These are phyloP conservation scores for Oenanthe melanoleuca DNA, from an alignment of 2,113 vertebrate species.

Conservation along the genomic window DNA sequence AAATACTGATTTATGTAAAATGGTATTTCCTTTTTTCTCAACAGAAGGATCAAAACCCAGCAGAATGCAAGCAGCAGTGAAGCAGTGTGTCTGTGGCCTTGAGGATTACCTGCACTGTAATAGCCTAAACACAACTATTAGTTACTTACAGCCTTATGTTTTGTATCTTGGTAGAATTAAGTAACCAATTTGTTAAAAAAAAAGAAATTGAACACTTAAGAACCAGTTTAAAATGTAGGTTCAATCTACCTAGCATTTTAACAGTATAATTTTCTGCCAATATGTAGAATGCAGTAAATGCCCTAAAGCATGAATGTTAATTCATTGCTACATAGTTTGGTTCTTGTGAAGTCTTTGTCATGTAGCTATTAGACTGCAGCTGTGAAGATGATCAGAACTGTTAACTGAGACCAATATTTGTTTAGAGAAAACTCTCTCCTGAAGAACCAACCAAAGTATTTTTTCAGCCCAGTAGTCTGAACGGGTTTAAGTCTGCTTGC, in stretches of 20 bases:
- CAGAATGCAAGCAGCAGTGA: constrained; percentile 99
- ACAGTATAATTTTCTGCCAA: constrained; percentile 84
- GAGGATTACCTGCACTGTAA: constrained; percentile 97
- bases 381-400: constrained; percentile 79
- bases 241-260: constrained; percentile 91
- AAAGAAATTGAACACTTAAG: constrained; percentile 77
- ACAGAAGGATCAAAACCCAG: constrained; percentile 96
- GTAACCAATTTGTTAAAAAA: constrained; percentile 88
- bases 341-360: constrained; percentile 92
- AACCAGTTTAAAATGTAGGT: constrained; percentile 85
- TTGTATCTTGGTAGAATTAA: constrained; percentile 98
- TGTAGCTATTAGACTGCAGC: constrained; percentile 90
- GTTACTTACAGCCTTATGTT: constrained; percentile 99
- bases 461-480: constrained; percentile 73
- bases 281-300: constrained; percentile 83
- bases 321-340: constrained; percentile 93
- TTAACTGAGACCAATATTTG: constrained; percentile 75
- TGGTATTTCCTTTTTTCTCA: constrained; percentile 62
- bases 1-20: neutral
- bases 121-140: constrained; percentile 91
- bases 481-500: constrained; percentile 75
- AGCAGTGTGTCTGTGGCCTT: constrained; percentile 84
- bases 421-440: constrained; percentile 70
- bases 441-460: constrained; percentile 82
- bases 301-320: constrained; percentile 87